These are phyloP conservation scores for Pachyrhynchus sulphureomaculatus DNA, from an alignment of 1,140 invertebrate genomes.

Conservation along the genomic window DNA sequence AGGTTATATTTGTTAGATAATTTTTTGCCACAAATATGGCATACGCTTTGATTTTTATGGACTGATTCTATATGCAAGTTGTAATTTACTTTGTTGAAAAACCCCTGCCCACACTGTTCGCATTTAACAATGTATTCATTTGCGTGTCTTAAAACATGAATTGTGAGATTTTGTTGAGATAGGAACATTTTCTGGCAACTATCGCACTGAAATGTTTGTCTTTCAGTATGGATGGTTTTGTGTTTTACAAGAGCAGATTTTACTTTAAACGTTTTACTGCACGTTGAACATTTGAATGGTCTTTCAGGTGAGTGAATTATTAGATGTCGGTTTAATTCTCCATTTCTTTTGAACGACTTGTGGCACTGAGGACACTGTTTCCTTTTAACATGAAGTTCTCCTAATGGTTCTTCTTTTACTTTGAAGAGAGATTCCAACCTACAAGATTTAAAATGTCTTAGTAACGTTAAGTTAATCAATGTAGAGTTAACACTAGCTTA, in stretches of 20 bases:
- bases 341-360: not conserved
- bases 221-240: not conserved
- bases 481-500: no score
- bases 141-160: not conserved
- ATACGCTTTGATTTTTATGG: conserved; percentile 13
- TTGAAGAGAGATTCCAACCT: no score
- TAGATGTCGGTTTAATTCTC: not conserved
- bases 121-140: not conserved
- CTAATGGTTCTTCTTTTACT: no score
- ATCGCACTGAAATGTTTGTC: not conserved
- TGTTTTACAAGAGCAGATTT: conserved; percentile 1
- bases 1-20: conserved; percentile 49
- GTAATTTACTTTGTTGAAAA: not conserved
- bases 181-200: not conserved
- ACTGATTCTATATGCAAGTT: not conserved
- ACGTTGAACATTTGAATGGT: not conserved
- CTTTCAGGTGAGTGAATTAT: not conserved
- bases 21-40: conserved; percentile 32
- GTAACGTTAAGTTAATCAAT: no score
- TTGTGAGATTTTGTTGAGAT: not conserved
- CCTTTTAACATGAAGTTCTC: no score
- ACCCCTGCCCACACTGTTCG: not conserved
- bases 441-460: no score
- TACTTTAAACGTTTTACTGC: not conserved
- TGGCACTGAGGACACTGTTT: no score